phyloP scores from a whole-genome alignment of 2,888 invertebrate species.

The Saturnia japonica region DNA sequence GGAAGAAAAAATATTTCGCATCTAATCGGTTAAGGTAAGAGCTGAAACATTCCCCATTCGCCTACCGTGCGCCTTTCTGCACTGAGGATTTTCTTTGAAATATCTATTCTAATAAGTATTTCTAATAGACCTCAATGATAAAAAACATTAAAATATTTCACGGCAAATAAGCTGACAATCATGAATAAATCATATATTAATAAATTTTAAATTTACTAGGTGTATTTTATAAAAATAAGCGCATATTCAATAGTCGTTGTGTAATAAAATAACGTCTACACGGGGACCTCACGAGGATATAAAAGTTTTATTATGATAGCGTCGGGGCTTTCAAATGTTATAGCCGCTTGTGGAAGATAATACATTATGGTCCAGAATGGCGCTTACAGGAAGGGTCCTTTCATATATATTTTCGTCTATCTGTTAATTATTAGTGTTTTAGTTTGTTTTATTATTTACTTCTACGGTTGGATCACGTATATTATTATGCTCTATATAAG shows the following conservation, averaged over 20 bases:
- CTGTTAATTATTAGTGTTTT: background rate
- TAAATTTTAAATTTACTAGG: slow-evolving; percentile 27
- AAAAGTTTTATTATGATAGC: slow-evolving; percentile 43
- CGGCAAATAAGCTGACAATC: slow-evolving; percentile 26
- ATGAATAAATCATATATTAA: slow-evolving; percentile 32
- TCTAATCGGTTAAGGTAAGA: background rate
- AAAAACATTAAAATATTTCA: slow-evolving; percentile 1
- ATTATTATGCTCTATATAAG: too few relatives aligned
- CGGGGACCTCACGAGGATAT: slow-evolving; percentile 29
- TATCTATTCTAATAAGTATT: background rate
- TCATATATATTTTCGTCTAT: background rate
- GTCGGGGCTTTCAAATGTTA: slow-evolving; percentile 33
- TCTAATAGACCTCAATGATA: background rate
- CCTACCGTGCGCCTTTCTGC: background rate
- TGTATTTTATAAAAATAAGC: slow-evolving; percentile 7
- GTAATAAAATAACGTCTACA: slow-evolving; percentile 10
- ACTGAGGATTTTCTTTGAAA: background rate
- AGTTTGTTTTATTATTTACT: background rate
- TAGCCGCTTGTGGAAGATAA: slow-evolving; percentile 34
- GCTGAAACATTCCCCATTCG: background rate
- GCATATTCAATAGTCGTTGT: slow-evolving; percentile 10
- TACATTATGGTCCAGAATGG: slow-evolving; percentile 32
- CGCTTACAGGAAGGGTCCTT: background rate
- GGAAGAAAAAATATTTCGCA: background rate
- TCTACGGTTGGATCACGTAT: too few relatives aligned